Base-by-base conservation (phyloP, 2,888 invertebrate genomes). In the Osmoderma eremita region DNA sequence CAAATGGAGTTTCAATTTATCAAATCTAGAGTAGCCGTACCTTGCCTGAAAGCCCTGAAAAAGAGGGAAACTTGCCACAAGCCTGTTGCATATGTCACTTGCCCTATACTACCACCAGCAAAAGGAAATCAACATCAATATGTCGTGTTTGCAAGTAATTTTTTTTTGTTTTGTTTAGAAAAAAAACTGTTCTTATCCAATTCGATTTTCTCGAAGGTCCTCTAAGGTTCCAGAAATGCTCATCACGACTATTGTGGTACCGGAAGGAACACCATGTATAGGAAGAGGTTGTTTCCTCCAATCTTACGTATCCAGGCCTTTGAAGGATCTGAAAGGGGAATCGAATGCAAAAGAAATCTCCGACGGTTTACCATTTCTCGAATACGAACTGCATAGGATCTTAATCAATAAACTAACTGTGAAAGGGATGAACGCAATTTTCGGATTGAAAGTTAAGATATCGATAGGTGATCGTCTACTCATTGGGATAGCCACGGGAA, bases 361-460 rank as follows among this genome's bases (percentile, higher is more conserved):
- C 0, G 94, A 98, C 84, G 93, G 93, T 74, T 84, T 98, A 63
- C 98, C 98, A 0, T 98, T 98, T 84, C 83, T 98, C 63, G 98
- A 98, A 81, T 98, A 97, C 80, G 97, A 98, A 80, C 84, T 98
- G 51, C 97, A 98, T 82, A 90, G 94, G 68, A 88, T 97, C 73
- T 83, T 98, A 39, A 87, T 97, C 1, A 95, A 95, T 78, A 97
- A 97, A 79, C 84, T 98, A 1, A 90, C 93, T 81, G 92, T 97
- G 71, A 94, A 94, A 82, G 97, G 96, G 5, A 97, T 97, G 89
- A 98, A 98, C 84, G 93, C 95, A 3, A 85, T 97, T 63, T 97
- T 97, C 83, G 93, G 94, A 0, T 85, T 98, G 5, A 91, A 90
- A 78, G 86, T 88, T 69, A 82, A 84, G 69, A 84, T 86, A 20